A percentile compares a stretch with the other conserved stretches of the same genome.
phyloP scores from a whole-genome alignment of 2,888 invertebrate genomes.

The Caenorhabditis sp. region DNA sequence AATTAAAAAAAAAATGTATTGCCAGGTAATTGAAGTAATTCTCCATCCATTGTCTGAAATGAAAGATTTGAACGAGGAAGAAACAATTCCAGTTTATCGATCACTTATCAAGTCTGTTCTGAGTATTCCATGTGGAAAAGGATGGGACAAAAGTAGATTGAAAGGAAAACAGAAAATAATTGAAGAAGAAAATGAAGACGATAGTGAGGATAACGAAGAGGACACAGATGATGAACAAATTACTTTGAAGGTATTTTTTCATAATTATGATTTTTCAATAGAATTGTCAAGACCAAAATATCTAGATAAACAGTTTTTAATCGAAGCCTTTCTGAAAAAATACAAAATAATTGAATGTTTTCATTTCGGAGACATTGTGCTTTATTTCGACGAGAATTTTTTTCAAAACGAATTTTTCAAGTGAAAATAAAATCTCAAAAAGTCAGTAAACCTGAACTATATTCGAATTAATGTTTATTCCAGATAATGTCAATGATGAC shows the following conservation, averaged over 20 bases:
- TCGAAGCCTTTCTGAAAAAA: too few relatives aligned
- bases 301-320: too few relatives aligned
- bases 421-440: neutral
- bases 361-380: too few relatives aligned
- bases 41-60: slow-evolving; percentile 19
- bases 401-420: too few relatives aligned
- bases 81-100: slow-evolving; percentile 7
- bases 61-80: slow-evolving; percentile 21
- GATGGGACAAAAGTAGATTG: slow-evolving; percentile 15
- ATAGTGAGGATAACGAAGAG: neutral
- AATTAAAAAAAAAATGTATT: neutral
- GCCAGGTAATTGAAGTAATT: slow-evolving; percentile 16
- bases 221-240: slow-evolving; percentile 16
- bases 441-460: neutral
- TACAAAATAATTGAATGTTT: too few relatives aligned
- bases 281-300: too few relatives aligned
- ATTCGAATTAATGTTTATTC: slow-evolving; percentile 2
- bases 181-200: slow-evolving; percentile 3
- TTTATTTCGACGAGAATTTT: too few relatives aligned
- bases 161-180: neutral
- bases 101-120: slow-evolving; percentile 13
- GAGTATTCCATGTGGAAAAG: slow-evolving; percentile 19
- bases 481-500: slow-evolving; percentile 10
- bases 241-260: neutral
- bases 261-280: too few relatives aligned